Conservation (phyloP, 1,140 invertebrate species). For the Mylabris phalerata region DNA sequence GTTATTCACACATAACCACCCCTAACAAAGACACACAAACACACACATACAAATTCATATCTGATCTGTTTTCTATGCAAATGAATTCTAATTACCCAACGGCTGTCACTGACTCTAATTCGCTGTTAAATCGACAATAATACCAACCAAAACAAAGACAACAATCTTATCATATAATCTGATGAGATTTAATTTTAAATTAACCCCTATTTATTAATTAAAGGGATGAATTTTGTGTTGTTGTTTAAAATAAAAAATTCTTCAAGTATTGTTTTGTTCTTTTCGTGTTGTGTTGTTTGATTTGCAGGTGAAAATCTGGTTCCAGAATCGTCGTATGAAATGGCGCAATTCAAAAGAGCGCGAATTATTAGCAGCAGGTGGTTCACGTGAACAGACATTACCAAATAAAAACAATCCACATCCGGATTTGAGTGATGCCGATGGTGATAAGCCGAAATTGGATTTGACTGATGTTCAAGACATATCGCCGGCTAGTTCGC, state of each 20-base stretch:
- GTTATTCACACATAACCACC: no score
- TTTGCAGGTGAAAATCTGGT: constrained; percentile 91
- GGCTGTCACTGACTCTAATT: neutral
- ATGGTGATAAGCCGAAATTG: constrained; percentile 64
- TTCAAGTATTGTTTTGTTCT: no score
- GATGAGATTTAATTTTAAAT: no score
- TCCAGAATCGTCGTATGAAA: constrained; percentile 93
- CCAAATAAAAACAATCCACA: constrained; percentile 97
- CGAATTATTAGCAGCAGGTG: constrained; percentile 85
- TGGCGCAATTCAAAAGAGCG: constrained; percentile 96
- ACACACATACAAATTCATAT: neutral
- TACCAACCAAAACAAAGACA: neutral
- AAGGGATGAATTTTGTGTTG: no score
- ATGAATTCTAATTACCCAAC: constrained; percentile 1
- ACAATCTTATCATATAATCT: neutral
- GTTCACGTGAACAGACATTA: constrained; percentile 88
- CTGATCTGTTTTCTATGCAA: constrained; percentile 1
- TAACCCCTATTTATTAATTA: no score
- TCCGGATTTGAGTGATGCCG: constrained; percentile 89
- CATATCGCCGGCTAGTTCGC: constrained; percentile 42
- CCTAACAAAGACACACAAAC: no score
- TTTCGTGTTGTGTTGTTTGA: constrained; percentile 16
- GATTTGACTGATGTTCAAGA: constrained; percentile 46
- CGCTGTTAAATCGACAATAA: neutral
- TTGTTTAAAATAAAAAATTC: no score